Conservation (phyloP, 2,113 vertebrate species). For the Daphoenositta chrysoptera region DNA sequence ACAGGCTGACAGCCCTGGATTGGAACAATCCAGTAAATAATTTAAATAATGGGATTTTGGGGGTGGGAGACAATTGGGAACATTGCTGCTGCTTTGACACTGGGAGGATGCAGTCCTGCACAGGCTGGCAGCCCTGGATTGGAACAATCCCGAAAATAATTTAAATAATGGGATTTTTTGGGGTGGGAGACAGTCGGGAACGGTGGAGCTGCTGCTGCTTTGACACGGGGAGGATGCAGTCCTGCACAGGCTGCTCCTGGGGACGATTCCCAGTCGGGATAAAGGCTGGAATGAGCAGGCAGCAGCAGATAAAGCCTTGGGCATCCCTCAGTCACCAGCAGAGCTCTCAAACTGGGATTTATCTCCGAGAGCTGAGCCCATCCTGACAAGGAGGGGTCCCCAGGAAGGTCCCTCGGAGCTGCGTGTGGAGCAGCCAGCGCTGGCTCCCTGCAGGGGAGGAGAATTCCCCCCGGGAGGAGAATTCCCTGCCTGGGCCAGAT, state of each 20-base stretch:
- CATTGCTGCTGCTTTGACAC: neutral
- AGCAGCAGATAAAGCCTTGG: neutral
- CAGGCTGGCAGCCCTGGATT: neutral
- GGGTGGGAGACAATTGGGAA: neutral
- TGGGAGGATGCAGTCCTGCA: fast-evolving
- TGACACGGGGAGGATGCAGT: neutral
- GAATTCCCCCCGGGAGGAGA: neutral
- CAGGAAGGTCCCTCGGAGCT: neutral
- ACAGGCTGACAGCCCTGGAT: neutral
- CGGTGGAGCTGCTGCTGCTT: neutral
- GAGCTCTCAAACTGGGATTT: neutral
- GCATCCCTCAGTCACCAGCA: neutral
- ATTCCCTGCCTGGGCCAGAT: neutral
- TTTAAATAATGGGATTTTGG: neutral
- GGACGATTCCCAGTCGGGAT: neutral
- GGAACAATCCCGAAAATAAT: neutral
- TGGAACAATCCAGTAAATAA: neutral
- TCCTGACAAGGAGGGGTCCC: neutral
- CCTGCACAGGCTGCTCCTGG: neutral
- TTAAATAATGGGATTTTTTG: neutral
- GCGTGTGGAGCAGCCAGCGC: neutral
- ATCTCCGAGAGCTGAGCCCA: neutral
- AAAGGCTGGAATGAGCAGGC: neutral
- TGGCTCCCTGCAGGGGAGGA: neutral
- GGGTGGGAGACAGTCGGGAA: neutral